These are phyloP conservation scores for Cheracebus regulus DNA, from an alignment of 2,797 vertebrate genomes.

Conservation along the genomic window DNA sequence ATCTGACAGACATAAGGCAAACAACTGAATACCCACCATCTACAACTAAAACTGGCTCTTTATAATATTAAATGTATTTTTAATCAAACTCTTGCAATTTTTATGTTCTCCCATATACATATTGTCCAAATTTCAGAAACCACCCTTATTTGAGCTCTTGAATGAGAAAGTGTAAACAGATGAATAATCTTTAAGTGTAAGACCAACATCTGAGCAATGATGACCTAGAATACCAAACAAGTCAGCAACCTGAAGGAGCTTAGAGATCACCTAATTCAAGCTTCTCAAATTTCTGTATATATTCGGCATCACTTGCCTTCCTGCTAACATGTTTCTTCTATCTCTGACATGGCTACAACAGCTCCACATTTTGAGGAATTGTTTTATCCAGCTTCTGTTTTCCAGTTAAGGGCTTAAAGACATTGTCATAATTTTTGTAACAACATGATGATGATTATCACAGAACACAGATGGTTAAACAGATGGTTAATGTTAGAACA, in stretches of 20 bases:
- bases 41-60: neutral
- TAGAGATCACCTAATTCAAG: neutral
- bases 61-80: neutral
- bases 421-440: neutral
- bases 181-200: neutral
- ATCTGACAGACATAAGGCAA: neutral
- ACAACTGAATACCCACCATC: neutral
- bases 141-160: neutral
- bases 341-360: neutral
- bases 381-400: neutral
- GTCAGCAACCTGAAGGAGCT: neutral
- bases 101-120: neutral
- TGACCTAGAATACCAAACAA: no score
- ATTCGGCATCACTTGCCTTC: neutral
- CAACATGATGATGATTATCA: neutral
- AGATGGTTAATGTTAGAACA: no score
- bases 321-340: neutral
- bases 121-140: neutral
- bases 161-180: neutral
- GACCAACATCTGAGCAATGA: neutral
- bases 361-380: neutral
- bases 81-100: neutral
- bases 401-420: neutral
- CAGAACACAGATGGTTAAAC: neutral
- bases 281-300: neutral